Percentiles rank a stretch among this genome's conserved stretches.
Conservation (phyloP, 2,888 invertebrate genomes). For the Sesia bembeciformis region DNA sequence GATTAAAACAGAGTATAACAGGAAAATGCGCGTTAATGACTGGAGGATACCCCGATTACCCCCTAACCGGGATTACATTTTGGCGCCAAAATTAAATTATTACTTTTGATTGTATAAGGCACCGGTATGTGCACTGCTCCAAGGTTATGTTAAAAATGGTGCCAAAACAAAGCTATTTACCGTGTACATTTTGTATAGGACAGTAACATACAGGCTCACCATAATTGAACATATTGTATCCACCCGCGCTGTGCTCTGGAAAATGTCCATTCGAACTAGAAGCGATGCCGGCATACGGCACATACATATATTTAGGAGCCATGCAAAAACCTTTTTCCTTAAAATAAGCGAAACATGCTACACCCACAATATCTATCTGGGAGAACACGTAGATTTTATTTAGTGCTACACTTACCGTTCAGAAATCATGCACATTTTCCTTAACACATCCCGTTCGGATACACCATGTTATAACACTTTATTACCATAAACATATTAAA, state of each 20-base stretch:
- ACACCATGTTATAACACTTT: slow-evolving; percentile 47
- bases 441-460: slow-evolving; percentile 61
- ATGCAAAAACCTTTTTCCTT: slow-evolving; percentile 8
- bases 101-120: not conserved
- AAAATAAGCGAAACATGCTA: slow-evolving; percentile 8
- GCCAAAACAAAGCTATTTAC: slow-evolving; percentile 32
- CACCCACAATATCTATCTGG: slow-evolving; percentile 7
- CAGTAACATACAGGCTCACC: slow-evolving; percentile 27
- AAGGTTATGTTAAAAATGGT: slow-evolving; percentile 14
- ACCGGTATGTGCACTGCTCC: not conserved
- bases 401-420: slow-evolving; percentile 48
- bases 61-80: slow-evolving; percentile 16
- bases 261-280: slow-evolving; percentile 25
- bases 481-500: slow-evolving; percentile 43
- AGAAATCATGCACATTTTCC: slow-evolving; percentile 57
- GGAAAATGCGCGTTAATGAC: slow-evolving; percentile 42
- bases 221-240: slow-evolving; percentile 24
- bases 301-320: slow-evolving; percentile 9
- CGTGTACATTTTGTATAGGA: slow-evolving; percentile 36
- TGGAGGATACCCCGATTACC: slow-evolving; percentile 36
- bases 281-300: slow-evolving; percentile 17
- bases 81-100: not conserved
- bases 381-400: slow-evolving; percentile 14
- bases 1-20: slow-evolving; percentile 7
- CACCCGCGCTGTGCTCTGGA: slow-evolving; percentile 57